phyloP scores from a whole-genome alignment of 2,888 invertebrate genomes.

The Griposia aprilina region DNA sequence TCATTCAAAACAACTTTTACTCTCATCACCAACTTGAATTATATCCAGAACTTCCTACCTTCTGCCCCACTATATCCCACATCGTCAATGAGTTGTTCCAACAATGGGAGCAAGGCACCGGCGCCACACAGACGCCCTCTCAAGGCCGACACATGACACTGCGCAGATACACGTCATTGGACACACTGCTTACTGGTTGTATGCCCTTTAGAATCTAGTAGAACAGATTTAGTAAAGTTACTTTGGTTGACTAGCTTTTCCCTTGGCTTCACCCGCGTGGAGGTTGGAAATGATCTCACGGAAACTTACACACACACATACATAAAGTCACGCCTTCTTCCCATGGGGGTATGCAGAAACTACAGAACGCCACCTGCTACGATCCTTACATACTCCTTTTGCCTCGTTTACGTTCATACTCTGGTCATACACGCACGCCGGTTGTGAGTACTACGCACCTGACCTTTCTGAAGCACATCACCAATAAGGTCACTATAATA shows the following conservation, averaged over 20 bases:
- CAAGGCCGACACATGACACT: conserved; percentile 69
- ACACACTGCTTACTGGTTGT: conserved; percentile 60
- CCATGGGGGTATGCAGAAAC: too few relatives aligned
- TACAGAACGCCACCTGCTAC: too few relatives aligned
- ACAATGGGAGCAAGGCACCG: conserved; percentile 7
- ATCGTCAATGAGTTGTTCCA: conserved; percentile 15
- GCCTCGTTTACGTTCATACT: too few relatives aligned
- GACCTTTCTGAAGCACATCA: too few relatives aligned
- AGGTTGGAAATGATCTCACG: too few relatives aligned
- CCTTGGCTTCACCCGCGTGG: not conserved
- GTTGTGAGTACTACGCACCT: too few relatives aligned
- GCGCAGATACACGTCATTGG: conserved; percentile 62
- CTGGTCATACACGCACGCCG: too few relatives aligned
- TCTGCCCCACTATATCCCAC: not conserved
- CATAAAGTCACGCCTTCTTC: too few relatives aligned
- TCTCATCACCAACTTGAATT: not conserved
- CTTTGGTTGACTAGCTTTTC: not conserved
- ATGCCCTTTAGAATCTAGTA: conserved; percentile 45
- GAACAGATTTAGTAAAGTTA: conserved; percentile 24
- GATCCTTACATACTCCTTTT: too few relatives aligned
- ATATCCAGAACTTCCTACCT: not conserved
- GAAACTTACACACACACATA: too few relatives aligned
- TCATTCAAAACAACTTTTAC: not conserved
- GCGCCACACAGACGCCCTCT: conserved; percentile 70
- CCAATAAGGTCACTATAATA: too few relatives aligned